Base-by-base conservation (phyloP, 2,797 vertebrate species). In the Anolis apletophallus region DNA sequence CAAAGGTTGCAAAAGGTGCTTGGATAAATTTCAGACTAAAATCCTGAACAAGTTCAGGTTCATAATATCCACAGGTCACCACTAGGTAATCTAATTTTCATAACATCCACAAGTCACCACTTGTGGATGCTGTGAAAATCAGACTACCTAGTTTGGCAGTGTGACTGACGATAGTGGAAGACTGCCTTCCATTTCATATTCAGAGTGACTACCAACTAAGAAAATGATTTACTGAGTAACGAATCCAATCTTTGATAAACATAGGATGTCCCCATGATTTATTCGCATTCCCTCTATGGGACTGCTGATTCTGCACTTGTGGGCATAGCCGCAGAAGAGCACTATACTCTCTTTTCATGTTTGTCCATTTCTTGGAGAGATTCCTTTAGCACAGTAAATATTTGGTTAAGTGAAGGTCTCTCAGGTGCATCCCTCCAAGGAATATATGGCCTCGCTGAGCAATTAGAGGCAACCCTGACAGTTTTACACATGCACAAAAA, bases 401-500 rank as follows among this genome's bases (percentile, higher is more conserved):
- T 86, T 87, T 83, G 34, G 36, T 73, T 81, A 85, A 91, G 32
- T 26, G n/a, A 73, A 78, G 32, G 26, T 10, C n/a, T 80, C 54
- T 54, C 75, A 71, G 64, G 16, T 73, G 46, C 80, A 71, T 11
- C 19, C 50, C 81, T 74, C 1, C 75, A 86, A 29, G 0, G 0
- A 82, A 80, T 61, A 89, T 69, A 90, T 79, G 69, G 7, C 55
- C 71, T 50, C 68, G 52, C 73, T 85, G 75, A 92, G 32, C 80
- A 83, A 91, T 73, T 10, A 85, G 64, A 87, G 74, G 72, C 26
- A 90, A 81, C 46, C 3, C 7, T 83, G 82, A 72, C 21, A 8
- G 89, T 93, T 94, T 88, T 85, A 80, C 52, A 19, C 40, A 21
- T 8, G 23, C 32, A 57, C 26, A 46, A 54, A 21, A n/a, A 84